Evolutionary conservation across 2,888 invertebrate genomes (phyloP), one percentile per base, ranked within the genome.

Genomic region (Serrognathus titanus): DNA sequence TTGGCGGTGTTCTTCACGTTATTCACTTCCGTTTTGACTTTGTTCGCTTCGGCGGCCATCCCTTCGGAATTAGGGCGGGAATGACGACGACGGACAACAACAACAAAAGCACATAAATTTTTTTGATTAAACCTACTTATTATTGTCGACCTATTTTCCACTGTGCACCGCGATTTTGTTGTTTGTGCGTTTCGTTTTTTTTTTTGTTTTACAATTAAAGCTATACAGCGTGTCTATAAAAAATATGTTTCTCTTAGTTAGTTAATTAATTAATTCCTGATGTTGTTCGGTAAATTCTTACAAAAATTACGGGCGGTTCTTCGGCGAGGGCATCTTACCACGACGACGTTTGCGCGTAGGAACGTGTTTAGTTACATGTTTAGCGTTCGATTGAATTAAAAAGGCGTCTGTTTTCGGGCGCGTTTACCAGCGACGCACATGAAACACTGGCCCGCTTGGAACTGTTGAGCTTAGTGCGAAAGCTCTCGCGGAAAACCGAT

Each of bases 401-500:
- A 13, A 9, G n/a, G 31, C 36, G 41, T 52, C 37, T 52, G 24
- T 49, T 49, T 36, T 49, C 11, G 37, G n/a, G 8, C 38, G 48
- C 31, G 11, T 13, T 36, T 31, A 13, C 7, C 20, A 3, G n/a
- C 37, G 57, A 48, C 63, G 61, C 59, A 56, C 56, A 57, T 49
- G 49, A 55, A 51, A 61, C 53, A 58, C 59, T 61, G 59, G 59
- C 52, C 10, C 53, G 55, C 54, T 57, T 54, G 62, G 60, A 61
- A 62, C 62, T 58, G 58, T 60, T 59, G 59, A 62, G 60, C 59
- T 61, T 51, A 58, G 58, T 64, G 64, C 57, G 24, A 63, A 69
- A 69, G 70, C 70, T 69, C 63, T 67, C 68, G 63, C 63, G 67
- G 62, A 69, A 74, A 73, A 71, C 75, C 74, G 70, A 75, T 73